Evolutionary conservation across 2,888 invertebrate species (phyloP), one percentile per base, ranked within the genome.

Genomic region (Mythimna albipuncta): DNA sequence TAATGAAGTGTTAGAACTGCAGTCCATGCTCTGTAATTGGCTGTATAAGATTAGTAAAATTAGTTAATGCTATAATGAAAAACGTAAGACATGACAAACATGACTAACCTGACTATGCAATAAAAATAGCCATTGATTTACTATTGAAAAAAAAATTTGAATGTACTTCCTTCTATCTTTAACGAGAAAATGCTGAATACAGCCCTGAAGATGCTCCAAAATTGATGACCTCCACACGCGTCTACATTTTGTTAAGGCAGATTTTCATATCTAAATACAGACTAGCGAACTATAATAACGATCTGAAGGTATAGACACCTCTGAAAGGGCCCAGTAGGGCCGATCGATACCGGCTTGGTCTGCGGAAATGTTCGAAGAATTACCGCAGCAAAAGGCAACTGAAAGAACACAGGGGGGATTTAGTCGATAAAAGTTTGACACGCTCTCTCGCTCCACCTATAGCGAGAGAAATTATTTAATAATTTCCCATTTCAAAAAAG

Each of bases 141-240:
- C 59, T 67, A 26, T 68, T 69, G 72, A 77, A 80, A 83, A 65
- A 77, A 72, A 68, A 69, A 85, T 82, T 88, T 83, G 85, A 88
- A 89, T 88, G 75, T 90, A 90, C 88, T 91, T 90, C 86, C 88
- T 90, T 86, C 87, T 84, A 77, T 74, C 2, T 54, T 57, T 64
- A 75, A 64, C 44, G 58, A 76, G 78, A 83, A 75, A 67, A 74
- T 81, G 73, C 74, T 82, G 69, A 74, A 71, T 67, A 73, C 74
- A 80, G 77, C 81, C 54, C 69, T 85, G 84, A 79, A 72, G 76
- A 82, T 79, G 64, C 78, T 73, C 70, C 79, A 67, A 73, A 80
- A 75, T 71, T 65, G 69, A 59, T 61, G 79, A 67, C 62, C 64
- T 57, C 35, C 81, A 69, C 62, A 57, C 64, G 52, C 44, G 54